phyloP scores from a whole-genome alignment of 2,888 invertebrate genomes.

The Chaetogeoica ovagalla region DNA sequence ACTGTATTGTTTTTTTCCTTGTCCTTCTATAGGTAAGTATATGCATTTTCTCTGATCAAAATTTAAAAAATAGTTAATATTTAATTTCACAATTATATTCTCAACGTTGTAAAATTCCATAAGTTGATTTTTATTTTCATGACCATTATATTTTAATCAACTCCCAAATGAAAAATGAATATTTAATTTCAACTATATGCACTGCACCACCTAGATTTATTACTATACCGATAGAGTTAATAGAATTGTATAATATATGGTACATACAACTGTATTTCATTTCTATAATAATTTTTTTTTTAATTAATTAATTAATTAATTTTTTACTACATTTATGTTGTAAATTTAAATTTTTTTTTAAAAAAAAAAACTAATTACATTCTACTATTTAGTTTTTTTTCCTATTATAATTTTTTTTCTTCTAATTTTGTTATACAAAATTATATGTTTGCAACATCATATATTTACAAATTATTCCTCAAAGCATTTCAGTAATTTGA shows the following conservation, averaged over 20 bases:
- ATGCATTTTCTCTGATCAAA: neutral
- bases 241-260: constrained; percentile 13
- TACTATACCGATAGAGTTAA: constrained; percentile 12
- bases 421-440: no score
- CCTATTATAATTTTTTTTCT: no score
- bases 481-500: no score
- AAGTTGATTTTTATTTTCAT: constrained; percentile 25
- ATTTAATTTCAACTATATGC: constrained; percentile 25
- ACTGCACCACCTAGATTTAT: constrained; percentile 20
- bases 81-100: constrained; percentile 34
- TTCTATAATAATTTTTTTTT: no score
- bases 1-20: neutral
- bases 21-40: no score
- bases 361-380: neutral
- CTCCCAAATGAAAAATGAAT: constrained; percentile 42
- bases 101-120: neutral
- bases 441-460: no score
- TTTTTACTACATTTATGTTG: neutral
- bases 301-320: no score
- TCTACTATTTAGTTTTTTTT: no score
- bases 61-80: constrained; percentile 14
- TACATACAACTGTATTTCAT: constrained; percentile 33
- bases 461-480: no score
- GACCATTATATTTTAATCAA: constrained; percentile 8
- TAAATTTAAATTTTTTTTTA: constrained; percentile 5